Evolutionary conservation across 2,113 vertebrate species (phyloP).

Genomic region (Psilopsiagon aymara): DNA sequence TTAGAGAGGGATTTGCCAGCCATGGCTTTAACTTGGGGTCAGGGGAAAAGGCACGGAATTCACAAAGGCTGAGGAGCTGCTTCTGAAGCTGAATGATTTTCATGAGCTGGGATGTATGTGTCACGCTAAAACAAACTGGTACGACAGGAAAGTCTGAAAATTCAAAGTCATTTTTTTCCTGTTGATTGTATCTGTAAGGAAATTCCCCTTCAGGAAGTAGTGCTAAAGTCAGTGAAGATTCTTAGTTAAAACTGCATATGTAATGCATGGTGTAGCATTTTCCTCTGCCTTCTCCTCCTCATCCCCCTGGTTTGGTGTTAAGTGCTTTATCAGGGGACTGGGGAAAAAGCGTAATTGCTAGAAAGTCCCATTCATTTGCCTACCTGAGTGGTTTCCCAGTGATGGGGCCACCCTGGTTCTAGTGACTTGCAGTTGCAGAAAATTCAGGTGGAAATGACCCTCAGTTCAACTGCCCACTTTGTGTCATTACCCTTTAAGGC

Average conservation of each 20-base stretch:
- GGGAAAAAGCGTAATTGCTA: not conserved
- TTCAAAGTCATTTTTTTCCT: not conserved
- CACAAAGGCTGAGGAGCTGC: not conserved
- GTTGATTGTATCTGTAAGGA: conserved; percentile 30
- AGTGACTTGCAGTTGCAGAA: not conserved
- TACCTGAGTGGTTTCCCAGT: not conserved
- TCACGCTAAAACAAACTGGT: not conserved
- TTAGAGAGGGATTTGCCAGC: not conserved
- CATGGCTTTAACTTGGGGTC: not conserved
- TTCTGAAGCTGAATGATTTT: not conserved
- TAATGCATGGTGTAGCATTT: conserved; percentile 10
- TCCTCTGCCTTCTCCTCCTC: not conserved
- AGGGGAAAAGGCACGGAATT: not conserved
- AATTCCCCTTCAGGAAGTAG: conserved; percentile 66
- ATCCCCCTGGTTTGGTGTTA: rapidly evolving
- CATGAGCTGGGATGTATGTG: not conserved
- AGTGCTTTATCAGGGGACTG: not conserved
- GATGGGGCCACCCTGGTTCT: not conserved
- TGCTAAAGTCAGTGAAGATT: not conserved
- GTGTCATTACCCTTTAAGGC: not conserved
- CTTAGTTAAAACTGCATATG: not conserved
- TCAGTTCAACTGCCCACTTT: not conserved
- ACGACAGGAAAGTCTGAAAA: not conserved
- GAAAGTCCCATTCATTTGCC: not conserved
- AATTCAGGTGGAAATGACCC: not conserved